Evolutionary conservation across 2,113 vertebrate genomes (phyloP), one percentile per base, ranked within the genome.

Genomic region (Cichladusa arquata): DNA sequence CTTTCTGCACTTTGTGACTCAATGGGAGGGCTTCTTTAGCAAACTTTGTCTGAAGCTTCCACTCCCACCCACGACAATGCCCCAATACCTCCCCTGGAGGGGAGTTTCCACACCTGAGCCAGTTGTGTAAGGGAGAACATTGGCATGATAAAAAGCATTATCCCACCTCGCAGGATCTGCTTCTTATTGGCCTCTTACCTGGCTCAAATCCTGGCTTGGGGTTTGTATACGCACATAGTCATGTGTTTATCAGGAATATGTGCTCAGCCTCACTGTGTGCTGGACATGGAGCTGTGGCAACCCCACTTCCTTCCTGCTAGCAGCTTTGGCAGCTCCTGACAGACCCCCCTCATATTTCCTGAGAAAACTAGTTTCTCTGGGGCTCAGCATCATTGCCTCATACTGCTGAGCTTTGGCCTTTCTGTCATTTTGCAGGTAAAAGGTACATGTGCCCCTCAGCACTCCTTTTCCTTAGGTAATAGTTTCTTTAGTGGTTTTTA

Each of bases 201-300:
- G 26, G 26, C 64, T 69, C 9, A 69, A 53, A 11, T 23, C 53
- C 45, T 10, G 3, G 14, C 23, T 7, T 26, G 45, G 16, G 8
- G 6, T 42, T 6, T 50, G 8, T 13, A 2, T 14, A 5, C 15
- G 22, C 51, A 12, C 56, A 26, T 0, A 2, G 7, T 42, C 2
- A 0, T 28, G 45, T 58, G 11, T 45, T 42, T 50, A 11, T 12
- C 16, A 31, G 31, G 31, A 76, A 2, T 34, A 25, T 5, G 12
- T 40, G 42, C 36, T 50, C 33, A 47, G 47, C 65, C 42, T 51
- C 54, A 8, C n/a, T 51, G 3, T 25, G 25, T 62, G 9, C 51
- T 85, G 57, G 40, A 33, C 19, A 4, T 28, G 70, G 20, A 72
- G 28, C 47, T 66, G 18, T 78, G 60, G 7, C 44, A 83, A 19